Evolutionary conservation across 2,113 vertebrate genomes (phyloP), one percentile per base, ranked within the genome.

Genomic region (Chaetura pelagica): DNA sequence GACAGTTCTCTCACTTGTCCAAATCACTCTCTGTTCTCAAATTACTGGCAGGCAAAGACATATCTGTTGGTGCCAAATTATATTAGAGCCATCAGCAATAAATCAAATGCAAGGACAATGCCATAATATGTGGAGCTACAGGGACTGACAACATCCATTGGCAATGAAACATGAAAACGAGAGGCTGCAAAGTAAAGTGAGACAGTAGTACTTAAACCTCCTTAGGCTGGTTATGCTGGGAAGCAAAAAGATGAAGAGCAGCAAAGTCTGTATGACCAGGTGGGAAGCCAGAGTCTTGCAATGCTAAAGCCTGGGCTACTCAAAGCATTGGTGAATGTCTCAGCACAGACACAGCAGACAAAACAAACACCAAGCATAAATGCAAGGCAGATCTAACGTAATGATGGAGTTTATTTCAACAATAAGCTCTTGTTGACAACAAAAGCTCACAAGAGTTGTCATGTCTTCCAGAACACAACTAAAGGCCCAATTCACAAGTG

Each of bases 61-160:
- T 10, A 69, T 5, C 54, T 71, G 26, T 80, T 77, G 55, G 55
- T 86, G 86, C 88, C 96, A 97, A 95, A 80, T 84, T 59, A 79
- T 22, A 77, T 77, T 88, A 76, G 58, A 94, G 90, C 58, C 59
- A 83, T 71, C 67, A 66, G 59, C 1, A 4, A 76, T 80, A 85
- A 71, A 91, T 42, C 38, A 87, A 68, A 68, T 18, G 67, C 74
- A 89, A 83, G 64, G 59, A 71, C 63, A 83, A 44, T 35, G 63
- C 62, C 59, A 80, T 38, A 46, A 24, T 46, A 62, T 1, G 4
- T 42, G 59, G 27, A 40, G 44, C 57, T 75, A 34, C 18, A 59
- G 69, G 24, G 38, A 94, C 59, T 87, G 82, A 85, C 58, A 84
- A 38, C 34, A 38, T 54, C 58, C 62, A 44, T 27, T 66, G 51